Base-by-base conservation (phyloP, 2,888 invertebrate species). In the Pemphredon lugubris region DNA sequence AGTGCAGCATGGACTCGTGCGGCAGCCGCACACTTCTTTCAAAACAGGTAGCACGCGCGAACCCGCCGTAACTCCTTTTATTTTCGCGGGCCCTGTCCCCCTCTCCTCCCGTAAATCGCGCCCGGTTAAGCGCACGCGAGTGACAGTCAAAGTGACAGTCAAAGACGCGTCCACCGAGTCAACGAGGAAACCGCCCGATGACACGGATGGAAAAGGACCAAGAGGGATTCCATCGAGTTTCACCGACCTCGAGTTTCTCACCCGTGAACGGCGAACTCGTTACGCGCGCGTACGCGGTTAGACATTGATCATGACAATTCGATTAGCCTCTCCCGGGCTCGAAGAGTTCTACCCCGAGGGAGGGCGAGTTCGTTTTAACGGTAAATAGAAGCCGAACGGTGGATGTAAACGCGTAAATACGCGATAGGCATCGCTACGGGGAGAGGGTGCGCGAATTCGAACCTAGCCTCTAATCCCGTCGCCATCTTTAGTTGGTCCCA, bases 1-100 rank as follows among this genome's bases (percentile, higher is more conserved):
- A 87, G 87, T 87, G 87, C 84, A 77, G 86, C 84, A 86, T 88
- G 83, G 84, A 75, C 88, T 87, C 81, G 88, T 87, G 87, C 80
- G 85, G 84, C 79, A 85, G 82, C 79, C 81, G 75, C 83, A 83
- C 81, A 82, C 84, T 86, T 84, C 82, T 83, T 86, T 79, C 75
- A 83, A 86, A 79, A 84, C 79, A 75, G 72, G 77, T 83, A 82
- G 83, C 81, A 79, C 77, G 77, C 74, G 75, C 57, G 63, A 60
- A 53, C 54, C 47, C 51, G 21, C 11, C 30, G 32, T 14, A 16
- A 26, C n/a, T 44, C 11, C 34, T 69, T 54, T 59, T 32, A 34
- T 48, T 54, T 11, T 40, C 45, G 37, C 39, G 14, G 11, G n/a
- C n/a, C n/a, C n/a, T n/a, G n/a, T n/a, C n/a, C n/a, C n/a, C n/a